Percentiles rank a stretch among this genome's conserved stretches.
Evolutionary conservation across 2,113 vertebrate species (phyloP).

Genomic region (Microcebus griseorufus): DNA sequence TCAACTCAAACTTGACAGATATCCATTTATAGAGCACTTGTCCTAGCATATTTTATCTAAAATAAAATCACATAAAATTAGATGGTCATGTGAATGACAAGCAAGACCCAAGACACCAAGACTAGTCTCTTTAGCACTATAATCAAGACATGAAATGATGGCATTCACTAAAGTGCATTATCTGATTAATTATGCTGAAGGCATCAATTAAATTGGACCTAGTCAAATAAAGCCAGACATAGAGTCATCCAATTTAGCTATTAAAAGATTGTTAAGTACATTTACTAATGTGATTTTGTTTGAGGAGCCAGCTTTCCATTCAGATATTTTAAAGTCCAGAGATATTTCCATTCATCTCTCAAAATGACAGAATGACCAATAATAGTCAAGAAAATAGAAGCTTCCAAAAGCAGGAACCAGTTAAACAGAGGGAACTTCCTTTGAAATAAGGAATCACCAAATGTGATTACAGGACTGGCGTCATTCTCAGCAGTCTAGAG

Average conservation of each 20-base stretch:
- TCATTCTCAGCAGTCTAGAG: not conserved
- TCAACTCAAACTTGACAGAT: not conserved
- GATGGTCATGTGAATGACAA: not conserved
- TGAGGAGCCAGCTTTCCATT: slow-evolving; percentile 31
- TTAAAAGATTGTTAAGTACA: slow-evolving; percentile 73
- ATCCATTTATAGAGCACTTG: not conserved
- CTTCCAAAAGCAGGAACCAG: not conserved
- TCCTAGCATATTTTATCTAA: not conserved
- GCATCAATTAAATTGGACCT: slow-evolving; percentile 63
- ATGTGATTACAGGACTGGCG: slow-evolving; percentile 33
- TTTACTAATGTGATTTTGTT: slow-evolving; percentile 59
- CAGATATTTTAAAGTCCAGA: slow-evolving; percentile 42
- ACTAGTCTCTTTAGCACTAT: not conserved
- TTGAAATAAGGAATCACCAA: slow-evolving; percentile 8
- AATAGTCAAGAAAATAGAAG: slow-evolving; percentile 1
- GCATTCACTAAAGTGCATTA: slow-evolving; percentile 48
- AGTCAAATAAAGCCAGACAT: slow-evolving; percentile 72
- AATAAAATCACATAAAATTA: not conserved
- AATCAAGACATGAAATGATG: slow-evolving; percentile 16
- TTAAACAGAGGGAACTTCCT: not conserved
- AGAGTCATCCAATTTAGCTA: slow-evolving; percentile 63
- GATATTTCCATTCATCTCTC: slow-evolving; percentile 14
- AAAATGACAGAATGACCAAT: slow-evolving; percentile 50
- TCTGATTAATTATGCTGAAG: slow-evolving; percentile 73
- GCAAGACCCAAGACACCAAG: not conserved